These are phyloP conservation scores for Cyphomyrmex costatus DNA, from an alignment of 1,140 invertebrate genomes.

Conservation along the genomic window DNA sequence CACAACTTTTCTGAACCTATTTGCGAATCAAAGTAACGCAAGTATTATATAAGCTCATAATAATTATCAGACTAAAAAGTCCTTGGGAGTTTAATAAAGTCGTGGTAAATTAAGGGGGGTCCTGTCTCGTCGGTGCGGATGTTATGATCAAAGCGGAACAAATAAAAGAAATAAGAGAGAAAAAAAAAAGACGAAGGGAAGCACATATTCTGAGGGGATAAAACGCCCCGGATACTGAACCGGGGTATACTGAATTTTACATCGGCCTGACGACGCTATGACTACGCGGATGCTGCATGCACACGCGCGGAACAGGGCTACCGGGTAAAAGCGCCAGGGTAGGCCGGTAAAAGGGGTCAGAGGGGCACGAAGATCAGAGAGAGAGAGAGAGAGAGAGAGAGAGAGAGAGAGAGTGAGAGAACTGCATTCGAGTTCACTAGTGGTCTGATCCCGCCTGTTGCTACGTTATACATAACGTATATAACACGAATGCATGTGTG, in stretches of 20 bases:
- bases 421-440: conserved; percentile 1
- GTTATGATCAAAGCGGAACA: background rate
- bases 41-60: background rate
- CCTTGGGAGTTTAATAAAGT: conserved; percentile 2
- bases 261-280: background rate
- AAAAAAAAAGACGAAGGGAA: background rate
- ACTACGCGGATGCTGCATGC: conserved; percentile 21
- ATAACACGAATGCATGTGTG: background rate
- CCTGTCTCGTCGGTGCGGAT: background rate
- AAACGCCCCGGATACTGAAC: conserved; percentile 22
- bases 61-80: conserved; percentile 20
- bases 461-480: conserved; percentile 17
- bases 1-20: background rate
- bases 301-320: conserved; percentile 45
- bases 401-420: background rate
- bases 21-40: background rate
- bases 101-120: background rate
- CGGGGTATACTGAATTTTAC: conserved; percentile 32
- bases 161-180: background rate
- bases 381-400: background rate
- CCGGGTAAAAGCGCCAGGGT: background rate
- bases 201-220: background rate
- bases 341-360: conserved; percentile 29
- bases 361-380: background rate
- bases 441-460: conserved; percentile 49